phyloP scores from a whole-genome alignment of 30 jellyfish, hydroid and myxozoan genomes.

The Aurelia coerulea region DNA sequence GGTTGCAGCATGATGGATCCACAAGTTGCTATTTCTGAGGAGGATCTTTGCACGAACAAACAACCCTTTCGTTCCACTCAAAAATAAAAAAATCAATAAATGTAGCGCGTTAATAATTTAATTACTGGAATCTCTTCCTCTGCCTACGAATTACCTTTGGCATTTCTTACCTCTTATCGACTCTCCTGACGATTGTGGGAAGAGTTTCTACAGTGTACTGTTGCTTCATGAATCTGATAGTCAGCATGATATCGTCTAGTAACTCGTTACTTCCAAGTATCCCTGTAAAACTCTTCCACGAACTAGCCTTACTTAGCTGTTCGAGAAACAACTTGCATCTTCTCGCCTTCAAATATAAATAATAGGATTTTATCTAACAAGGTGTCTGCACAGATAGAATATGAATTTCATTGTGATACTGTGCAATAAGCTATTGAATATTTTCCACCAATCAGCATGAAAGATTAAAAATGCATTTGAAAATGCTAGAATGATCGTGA shows the following conservation, averaged over 20 bases:
- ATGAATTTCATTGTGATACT: too few species aligned
- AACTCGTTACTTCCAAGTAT: neutral
- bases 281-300: neutral
- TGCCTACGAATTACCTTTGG: neutral
- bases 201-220: neutral
- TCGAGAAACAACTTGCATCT: neutral
- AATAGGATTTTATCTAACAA: too few species aligned
- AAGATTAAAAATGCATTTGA: too few species aligned
- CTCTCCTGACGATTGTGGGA: neutral
- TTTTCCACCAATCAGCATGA: neutral
- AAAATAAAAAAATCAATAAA: too few species aligned
- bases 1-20: too few species aligned
- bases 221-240: neutral
- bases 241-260: neutral
- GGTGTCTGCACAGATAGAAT: too few species aligned
- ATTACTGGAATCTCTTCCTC: neutral
- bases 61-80: too few species aligned
- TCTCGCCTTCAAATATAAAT: neutral
- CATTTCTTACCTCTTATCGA: conserved; percentile 3
- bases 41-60: too few species aligned
- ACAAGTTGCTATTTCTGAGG: too few species aligned
- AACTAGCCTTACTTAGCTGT: neutral
- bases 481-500: too few species aligned
- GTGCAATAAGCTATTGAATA: neutral
- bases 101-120: neutral